Evolutionary conservation across 2,797 vertebrate species (phyloP).

Genomic region (Pangasius mekongensis): DNA sequence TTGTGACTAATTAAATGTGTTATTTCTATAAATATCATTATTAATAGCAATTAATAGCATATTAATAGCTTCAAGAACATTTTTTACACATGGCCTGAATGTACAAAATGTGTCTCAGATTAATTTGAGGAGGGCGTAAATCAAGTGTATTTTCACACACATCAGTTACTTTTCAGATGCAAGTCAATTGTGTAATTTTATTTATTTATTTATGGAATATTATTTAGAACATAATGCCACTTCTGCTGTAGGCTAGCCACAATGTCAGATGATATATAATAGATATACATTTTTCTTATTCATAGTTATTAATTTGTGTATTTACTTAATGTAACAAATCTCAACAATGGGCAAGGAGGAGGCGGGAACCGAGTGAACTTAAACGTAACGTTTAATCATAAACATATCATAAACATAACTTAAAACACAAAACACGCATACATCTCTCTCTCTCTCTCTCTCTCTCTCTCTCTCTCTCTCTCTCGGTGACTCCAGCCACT

Average conservation of each 20-base stretch:
- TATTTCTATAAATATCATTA: not conserved
- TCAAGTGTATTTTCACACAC: not conserved
- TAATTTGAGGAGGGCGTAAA: not conserved
- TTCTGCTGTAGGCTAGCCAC: not conserved
- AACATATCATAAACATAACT: too few relatives aligned
- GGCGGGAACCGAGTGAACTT: too few relatives aligned
- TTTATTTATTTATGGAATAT: not conserved
- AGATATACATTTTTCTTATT: not conserved
- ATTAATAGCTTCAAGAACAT: not conserved
- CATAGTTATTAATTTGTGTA: not conserved
- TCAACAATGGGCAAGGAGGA: too few relatives aligned
- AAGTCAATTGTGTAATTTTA: too few relatives aligned
- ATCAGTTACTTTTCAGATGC: not conserved
- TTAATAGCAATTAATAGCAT: not conserved
- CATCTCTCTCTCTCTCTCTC: too few relatives aligned
- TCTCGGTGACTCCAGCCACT: too few relatives aligned
- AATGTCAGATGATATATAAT: not conserved
- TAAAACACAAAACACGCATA: too few relatives aligned
- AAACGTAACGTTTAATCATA: too few relatives aligned
- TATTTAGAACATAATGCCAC: not conserved
- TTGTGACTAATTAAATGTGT: not conserved
- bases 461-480: too few relatives aligned
- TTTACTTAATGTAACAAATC: too few relatives aligned
- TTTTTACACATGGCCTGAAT: not conserved
- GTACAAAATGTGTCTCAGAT: not conserved